phyloP scores from a whole-genome alignment of 2,888 invertebrate species.

The Catocala nupta region DNA sequence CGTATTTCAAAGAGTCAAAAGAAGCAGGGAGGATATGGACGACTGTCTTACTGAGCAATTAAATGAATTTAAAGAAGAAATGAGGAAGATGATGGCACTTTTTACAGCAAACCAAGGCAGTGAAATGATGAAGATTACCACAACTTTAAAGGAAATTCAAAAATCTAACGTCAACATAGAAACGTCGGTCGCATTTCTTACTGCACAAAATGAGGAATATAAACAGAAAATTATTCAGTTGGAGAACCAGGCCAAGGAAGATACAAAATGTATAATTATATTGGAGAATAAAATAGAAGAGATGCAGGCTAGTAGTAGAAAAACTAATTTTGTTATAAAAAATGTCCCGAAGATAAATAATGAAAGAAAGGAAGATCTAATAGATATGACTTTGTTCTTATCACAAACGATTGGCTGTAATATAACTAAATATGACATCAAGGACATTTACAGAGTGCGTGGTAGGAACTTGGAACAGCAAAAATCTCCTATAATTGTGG shows the following conservation, averaged over 20 bases:
- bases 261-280: background rate
- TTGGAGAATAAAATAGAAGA: constrained; percentile 1
- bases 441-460: background rate
- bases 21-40: constrained; percentile 15
- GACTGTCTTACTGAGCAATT: constrained; percentile 4
- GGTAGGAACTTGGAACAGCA: background rate
- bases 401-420: too few relatives aligned
- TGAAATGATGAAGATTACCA: constrained; percentile 3
- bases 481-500: constrained; percentile 1
- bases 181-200: background rate
- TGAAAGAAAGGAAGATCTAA: too few relatives aligned
- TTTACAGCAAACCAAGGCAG: constrained; percentile 1
- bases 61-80: constrained; percentile 13
- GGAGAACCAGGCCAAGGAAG: constrained; percentile 2
- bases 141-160: background rate
- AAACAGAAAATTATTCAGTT: background rate
- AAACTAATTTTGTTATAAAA: too few relatives aligned
- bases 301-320: too few relatives aligned
- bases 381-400: too few relatives aligned
- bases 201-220: constrained; percentile 1
- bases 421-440: background rate
- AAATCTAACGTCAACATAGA: constrained; percentile 1
- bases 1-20: constrained; percentile 9
- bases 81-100: constrained; percentile 12
- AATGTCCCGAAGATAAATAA: too few relatives aligned